Evolutionary conservation across 2,113 vertebrate genomes (phyloP).

Genomic region (Urocolius indicus): DNA sequence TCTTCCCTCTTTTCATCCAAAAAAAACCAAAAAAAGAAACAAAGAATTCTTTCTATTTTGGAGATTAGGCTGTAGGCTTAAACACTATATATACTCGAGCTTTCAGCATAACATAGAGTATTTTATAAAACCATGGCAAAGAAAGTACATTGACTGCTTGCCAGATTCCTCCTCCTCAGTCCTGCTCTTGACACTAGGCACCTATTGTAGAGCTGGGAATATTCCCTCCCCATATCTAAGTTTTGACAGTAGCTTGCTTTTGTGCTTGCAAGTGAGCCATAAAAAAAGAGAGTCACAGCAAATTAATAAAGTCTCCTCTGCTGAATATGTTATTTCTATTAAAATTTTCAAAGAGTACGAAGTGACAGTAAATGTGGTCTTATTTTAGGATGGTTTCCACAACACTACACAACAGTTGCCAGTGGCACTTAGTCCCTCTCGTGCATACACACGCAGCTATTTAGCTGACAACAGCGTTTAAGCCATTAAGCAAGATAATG

Average conservation of each 20-base stretch:
- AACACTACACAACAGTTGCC: conserved; percentile 33
- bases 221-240: background rate
- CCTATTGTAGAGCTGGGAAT: background rate
- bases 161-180: conserved; percentile 24
- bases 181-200: background rate
- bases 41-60: background rate
- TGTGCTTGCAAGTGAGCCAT: background rate
- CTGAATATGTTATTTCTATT: conserved; percentile 64
- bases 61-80: background rate
- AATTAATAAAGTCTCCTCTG: conserved; percentile 43
- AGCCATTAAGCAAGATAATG: conserved; percentile 48
- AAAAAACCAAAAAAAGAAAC: background rate
- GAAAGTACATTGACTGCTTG: background rate
- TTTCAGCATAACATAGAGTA: background rate
- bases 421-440: background rate
- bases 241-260: conserved; percentile 38
- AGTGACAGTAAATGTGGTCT: conserved; percentile 17
- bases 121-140: conserved; percentile 16
- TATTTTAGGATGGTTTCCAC: conserved; percentile 37
- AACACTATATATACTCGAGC: background rate
- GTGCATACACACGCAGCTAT: background rate
- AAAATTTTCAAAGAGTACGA: conserved; percentile 55
- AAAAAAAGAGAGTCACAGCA: background rate
- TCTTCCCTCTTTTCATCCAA: background rate
- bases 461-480: conserved; percentile 37